Percentiles rank a stretch among this genome's conserved stretches.
phyloP scores from a whole-genome alignment of 2,113 vertebrate species.

The Istiophorus platypterus region DNA sequence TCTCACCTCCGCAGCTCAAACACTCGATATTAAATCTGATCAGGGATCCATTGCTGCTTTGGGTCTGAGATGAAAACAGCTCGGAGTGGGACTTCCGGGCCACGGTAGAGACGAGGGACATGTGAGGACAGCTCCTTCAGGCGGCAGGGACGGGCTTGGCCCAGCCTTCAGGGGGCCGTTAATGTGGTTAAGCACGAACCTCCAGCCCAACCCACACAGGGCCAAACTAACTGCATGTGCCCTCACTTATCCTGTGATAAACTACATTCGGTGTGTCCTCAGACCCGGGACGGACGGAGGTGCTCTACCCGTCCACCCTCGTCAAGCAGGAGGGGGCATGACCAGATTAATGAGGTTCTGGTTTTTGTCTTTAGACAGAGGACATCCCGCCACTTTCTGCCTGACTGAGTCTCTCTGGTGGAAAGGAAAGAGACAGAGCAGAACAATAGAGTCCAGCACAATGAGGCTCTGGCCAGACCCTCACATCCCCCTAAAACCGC shows the following conservation, averaged over 20 bases:
- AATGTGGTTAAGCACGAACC: background rate
- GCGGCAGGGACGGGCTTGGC: background rate
- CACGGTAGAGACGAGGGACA: too few relatives aligned
- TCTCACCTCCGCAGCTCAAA: background rate
- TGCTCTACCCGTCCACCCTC: too few relatives aligned
- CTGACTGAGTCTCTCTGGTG: conserved; percentile 52
- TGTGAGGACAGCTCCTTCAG: background rate
- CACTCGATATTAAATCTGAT: background rate
- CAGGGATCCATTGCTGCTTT: background rate
- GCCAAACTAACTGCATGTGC: conserved; percentile 46
- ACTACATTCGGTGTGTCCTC: background rate
- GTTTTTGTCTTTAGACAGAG: background rate
- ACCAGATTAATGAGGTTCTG: too few relatives aligned
- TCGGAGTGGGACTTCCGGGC: too few relatives aligned
- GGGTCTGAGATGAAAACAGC: background rate
- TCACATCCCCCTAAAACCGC: too few relatives aligned
- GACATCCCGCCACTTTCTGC: conserved; percentile 76
- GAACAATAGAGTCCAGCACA: conserved; percentile 56
- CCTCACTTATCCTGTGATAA: conserved; percentile 32
- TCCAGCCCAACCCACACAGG: conserved; percentile 32
- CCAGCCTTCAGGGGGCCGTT: background rate
- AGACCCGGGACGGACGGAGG: too few relatives aligned
- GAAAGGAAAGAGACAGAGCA: conserved; percentile 47
- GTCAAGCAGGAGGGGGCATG: too few relatives aligned
- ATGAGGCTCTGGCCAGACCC: background rate